Evolutionary conservation across 1,140 invertebrate genomes (phyloP).

Genomic region (Notospermus geniculatus): DNA sequence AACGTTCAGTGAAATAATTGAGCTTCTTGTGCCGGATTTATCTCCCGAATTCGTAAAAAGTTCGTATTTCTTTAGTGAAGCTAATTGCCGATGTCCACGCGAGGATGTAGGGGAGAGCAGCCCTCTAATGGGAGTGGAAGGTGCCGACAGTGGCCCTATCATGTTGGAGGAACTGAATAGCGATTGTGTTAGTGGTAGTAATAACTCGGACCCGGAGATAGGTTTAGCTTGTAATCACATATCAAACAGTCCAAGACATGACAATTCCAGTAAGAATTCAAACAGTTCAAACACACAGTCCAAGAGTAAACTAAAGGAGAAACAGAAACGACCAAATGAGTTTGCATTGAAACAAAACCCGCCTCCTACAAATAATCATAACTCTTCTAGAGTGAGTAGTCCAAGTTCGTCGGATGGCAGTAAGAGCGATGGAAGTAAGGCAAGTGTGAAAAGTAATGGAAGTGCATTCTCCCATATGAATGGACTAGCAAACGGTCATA

Average conservation of each 20-base stretch:
- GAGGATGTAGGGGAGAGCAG: no score
- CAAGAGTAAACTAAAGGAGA: constrained; percentile 12
- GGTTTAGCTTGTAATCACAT: background rate
- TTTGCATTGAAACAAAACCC: constrained; percentile 25
- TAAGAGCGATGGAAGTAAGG: constrained; percentile 50
- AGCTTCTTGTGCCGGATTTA: constrained; percentile 41
- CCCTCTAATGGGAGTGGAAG: no score
- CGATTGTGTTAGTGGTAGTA: no score
- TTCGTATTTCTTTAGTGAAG: constrained; percentile 51
- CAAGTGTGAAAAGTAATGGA: constrained; percentile 56
- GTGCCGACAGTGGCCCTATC: no score
- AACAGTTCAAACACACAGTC: background rate
- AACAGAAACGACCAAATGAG: constrained; percentile 17
- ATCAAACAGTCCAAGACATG: no score
- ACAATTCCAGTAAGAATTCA: no score
- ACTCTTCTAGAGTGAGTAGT: constrained; percentile 35
- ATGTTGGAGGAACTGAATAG: no score
- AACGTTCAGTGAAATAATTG: constrained; percentile 67
- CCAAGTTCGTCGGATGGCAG: constrained; percentile 39
- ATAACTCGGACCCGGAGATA: constrained; percentile 13
- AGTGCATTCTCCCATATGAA: constrained; percentile 45
- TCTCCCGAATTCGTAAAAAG: constrained; percentile 38
- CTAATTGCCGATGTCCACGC: constrained; percentile 19
- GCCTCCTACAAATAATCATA: constrained; percentile 23
- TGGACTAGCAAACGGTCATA: constrained; percentile 54